Percentiles rank a stretch among this genome's conserved stretches.
These are phyloP conservation scores for Tauraco hartlaubi DNA, from an alignment of 2,797 vertebrate genomes.

Conservation along the genomic window DNA sequence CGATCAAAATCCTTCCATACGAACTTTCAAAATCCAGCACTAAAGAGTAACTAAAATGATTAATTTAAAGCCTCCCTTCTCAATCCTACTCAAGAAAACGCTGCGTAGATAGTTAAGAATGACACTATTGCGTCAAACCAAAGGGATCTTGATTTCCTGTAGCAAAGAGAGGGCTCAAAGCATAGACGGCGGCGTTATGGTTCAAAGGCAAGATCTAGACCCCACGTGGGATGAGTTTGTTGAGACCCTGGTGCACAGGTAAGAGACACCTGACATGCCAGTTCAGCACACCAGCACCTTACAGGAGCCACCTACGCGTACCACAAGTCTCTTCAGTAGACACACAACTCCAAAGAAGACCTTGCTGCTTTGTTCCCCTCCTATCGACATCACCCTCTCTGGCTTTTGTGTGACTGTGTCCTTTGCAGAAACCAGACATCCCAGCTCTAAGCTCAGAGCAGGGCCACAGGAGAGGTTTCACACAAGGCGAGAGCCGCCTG, in stretches of 20 bases:
- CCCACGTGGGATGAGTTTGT: too few relatives aligned
- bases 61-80: neutral
- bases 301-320: rapidly evolving
- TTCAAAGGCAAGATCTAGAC: neutral
- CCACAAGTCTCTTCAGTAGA: neutral
- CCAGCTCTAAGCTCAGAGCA: neutral
- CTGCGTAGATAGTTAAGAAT: neutral
- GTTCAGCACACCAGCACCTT: neutral
- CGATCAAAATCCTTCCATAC: neutral
- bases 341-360: neutral
- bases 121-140: neutral
- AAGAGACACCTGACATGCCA: neutral
- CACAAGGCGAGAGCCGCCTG: too few relatives aligned
- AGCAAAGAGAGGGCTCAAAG: neutral
- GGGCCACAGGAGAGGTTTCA: neutral
- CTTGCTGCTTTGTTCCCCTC: neutral
- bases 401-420: too few relatives aligned
- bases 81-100: neutral
- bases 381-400: neutral
- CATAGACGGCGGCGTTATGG: neutral
- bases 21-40: neutral
- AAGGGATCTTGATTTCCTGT: neutral
- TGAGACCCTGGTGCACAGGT: neutral
- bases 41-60: neutral
- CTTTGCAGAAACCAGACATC: neutral